Evolutionary conservation across 2,888 invertebrate genomes (phyloP).

Genomic region (Sturmia bella): DNA sequence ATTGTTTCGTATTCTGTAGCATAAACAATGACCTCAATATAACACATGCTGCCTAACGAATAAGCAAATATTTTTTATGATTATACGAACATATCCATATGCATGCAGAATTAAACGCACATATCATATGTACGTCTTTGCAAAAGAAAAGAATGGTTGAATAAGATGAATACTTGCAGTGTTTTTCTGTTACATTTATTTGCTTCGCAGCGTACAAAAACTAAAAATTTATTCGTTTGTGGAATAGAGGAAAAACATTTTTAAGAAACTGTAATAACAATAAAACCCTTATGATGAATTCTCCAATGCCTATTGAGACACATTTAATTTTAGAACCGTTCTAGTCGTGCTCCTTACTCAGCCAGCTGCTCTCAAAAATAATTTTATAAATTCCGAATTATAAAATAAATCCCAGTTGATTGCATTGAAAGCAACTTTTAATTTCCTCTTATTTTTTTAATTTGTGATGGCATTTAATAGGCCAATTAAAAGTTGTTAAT

Average conservation of each 20-base stretch:
- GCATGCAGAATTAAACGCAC: background rate
- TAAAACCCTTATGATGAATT: slow-evolving; percentile 49
- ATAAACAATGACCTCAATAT: slow-evolving; percentile 69
- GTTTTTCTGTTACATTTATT: slow-evolving; percentile 53
- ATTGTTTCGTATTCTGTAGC: slow-evolving; percentile 61
- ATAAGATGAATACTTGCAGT: slow-evolving; percentile 56
- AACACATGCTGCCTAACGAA: slow-evolving; percentile 36
- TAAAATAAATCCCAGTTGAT: too few relatives aligned
- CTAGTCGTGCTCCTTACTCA: too few relatives aligned
- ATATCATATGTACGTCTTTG: background rate
- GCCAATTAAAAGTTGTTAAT: slow-evolving; percentile 5
- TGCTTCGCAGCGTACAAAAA: slow-evolving; percentile 11
- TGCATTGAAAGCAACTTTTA: too few relatives aligned
- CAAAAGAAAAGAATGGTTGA: slow-evolving; percentile 34
- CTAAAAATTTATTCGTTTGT: slow-evolving; percentile 55
- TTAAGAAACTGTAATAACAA: background rate
- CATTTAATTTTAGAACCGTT: background rate
- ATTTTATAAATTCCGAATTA: too few relatives aligned
- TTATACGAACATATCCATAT: background rate
- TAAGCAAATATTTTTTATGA: background rate
- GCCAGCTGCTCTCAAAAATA: too few relatives aligned
- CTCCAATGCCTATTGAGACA: background rate
- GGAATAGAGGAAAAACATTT: slow-evolving; percentile 42
- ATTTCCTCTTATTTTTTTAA: too few relatives aligned
- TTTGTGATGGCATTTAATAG: background rate